Conservation (phyloP, 2,888 invertebrate genomes). For the Crepidodera aurea region DNA sequence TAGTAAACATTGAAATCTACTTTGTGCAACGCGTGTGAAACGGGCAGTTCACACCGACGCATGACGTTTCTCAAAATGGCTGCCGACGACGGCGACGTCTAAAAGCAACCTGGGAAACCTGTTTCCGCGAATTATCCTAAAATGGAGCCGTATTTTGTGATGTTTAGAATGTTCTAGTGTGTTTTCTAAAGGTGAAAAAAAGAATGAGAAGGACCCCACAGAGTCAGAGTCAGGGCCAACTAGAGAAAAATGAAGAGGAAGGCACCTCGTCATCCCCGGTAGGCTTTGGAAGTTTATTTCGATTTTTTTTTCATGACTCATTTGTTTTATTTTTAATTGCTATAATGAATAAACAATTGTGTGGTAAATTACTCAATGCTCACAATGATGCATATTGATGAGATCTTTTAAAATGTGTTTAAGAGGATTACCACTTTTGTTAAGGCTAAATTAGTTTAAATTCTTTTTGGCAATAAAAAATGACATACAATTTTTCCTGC, state of each 20-base stretch:
- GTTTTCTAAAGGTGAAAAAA: conserved; percentile 20
- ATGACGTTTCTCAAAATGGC: conserved; percentile 41
- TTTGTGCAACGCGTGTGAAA: not conserved
- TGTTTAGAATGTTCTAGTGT: conserved; percentile 30
- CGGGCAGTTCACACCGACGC: conserved; percentile 7
- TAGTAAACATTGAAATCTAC: not conserved
- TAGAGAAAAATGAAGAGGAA: conserved; percentile 65
- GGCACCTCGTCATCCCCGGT: conserved; percentile 66
- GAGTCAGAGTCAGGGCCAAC: conserved; percentile 55
- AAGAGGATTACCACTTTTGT: not conserved
- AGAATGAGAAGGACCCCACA: conserved; percentile 54
- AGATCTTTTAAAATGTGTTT: not conserved
- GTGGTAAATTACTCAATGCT: conserved; percentile 1
- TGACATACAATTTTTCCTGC: too few relatives aligned
- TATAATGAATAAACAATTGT: not conserved
- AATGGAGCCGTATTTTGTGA: conserved; percentile 35
- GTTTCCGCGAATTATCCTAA: conserved; percentile 35
- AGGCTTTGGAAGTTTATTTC: conserved; percentile 45
- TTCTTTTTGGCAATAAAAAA: too few relatives aligned
- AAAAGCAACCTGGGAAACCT: conserved; percentile 48
- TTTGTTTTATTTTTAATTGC: not conserved
- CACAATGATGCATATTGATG: not conserved
- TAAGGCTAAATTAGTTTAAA: too few relatives aligned
- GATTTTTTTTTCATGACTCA: conserved; percentile 31
- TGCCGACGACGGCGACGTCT: conserved; percentile 34